phyloP scores from a whole-genome alignment of 2,888 invertebrate species.

The Sphecodes monilicornis region DNA sequence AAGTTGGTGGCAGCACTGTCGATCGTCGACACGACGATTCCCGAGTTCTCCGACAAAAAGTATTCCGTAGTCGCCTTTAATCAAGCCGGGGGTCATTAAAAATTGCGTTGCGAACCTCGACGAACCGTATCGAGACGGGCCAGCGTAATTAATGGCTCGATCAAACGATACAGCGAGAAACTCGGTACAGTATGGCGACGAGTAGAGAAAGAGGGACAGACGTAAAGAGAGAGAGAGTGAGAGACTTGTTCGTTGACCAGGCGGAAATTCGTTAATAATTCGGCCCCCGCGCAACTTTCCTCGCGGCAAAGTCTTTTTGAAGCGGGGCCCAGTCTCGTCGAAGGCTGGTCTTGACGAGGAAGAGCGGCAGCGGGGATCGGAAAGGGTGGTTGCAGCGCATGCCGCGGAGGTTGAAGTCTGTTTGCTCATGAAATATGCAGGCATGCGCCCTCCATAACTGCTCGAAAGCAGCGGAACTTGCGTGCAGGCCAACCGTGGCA shows the following conservation, averaged over 20 bases:
- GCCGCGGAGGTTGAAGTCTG: slow-evolving; percentile 77
- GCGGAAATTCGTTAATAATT: slow-evolving; percentile 63
- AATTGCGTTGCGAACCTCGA: neutral
- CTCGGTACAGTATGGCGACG: neutral
- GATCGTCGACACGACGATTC: neutral
- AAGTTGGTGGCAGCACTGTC: neutral
- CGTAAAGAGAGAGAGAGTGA: neutral
- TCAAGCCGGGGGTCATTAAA: slow-evolving; percentile 19
- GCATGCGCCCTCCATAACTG: slow-evolving; percentile 80
- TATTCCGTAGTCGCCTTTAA: neutral
- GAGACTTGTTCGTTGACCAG: slow-evolving; percentile 53
- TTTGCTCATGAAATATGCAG: slow-evolving; percentile 84
- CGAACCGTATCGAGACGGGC: neutral
- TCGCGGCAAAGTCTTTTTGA: slow-evolving; percentile 64
- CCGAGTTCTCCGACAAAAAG: neutral
- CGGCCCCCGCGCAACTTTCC: slow-evolving; percentile 48
- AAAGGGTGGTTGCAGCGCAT: slow-evolving; percentile 64
- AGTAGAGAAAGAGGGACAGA: neutral
- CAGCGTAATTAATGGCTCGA: slow-evolving; percentile 49
- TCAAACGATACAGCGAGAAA: slow-evolving; percentile 21
- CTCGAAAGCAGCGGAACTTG: slow-evolving; percentile 79
- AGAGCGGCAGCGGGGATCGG: neutral
- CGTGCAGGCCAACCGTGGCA: slow-evolving; percentile 77
- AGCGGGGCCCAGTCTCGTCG: slow-evolving; percentile 53
- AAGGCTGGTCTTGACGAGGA: slow-evolving; percentile 49